phyloP scores from a whole-genome alignment of 2,888 invertebrate species.

The Cerastoderma edule region DNA sequence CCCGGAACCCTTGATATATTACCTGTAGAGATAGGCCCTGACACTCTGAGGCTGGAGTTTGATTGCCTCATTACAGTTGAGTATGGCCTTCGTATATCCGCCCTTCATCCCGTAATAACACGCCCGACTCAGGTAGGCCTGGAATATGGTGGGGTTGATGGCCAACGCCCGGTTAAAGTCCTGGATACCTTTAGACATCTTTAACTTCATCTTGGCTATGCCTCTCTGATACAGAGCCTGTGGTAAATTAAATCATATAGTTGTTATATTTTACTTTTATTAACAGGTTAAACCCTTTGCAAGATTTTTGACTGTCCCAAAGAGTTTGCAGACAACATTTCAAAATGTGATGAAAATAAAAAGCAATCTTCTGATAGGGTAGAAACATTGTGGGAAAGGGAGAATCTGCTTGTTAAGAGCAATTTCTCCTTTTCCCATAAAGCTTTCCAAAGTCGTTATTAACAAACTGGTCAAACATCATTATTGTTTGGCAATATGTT shows the following conservation, averaged over 20 bases:
- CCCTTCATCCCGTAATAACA: conserved; percentile 82
- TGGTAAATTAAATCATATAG: conserved; percentile 13
- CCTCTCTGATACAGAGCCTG: conserved; percentile 83
- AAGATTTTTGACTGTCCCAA: no score
- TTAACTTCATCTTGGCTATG: conserved; percentile 78
- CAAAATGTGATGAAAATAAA: no score
- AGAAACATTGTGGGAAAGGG: neutral
- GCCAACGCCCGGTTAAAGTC: conserved; percentile 83
- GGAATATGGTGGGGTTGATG: conserved; percentile 81
- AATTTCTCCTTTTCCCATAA: neutral
- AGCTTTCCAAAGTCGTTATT: no score
- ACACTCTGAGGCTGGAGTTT: conserved; percentile 82
- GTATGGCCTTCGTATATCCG: conserved; percentile 82
- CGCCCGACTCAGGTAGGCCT: conserved; percentile 83
- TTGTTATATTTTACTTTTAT: neutral
- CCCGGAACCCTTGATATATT: no score
- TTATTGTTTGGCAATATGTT: no score
- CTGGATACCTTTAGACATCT: conserved; percentile 81
- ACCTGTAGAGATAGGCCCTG: conserved; percentile 83
- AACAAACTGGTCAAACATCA: no score
- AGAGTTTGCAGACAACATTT: no score
- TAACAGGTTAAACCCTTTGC: neutral
- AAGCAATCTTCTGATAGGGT: no score
- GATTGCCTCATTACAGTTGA: conserved; percentile 84
- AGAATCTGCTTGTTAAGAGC: neutral